phyloP scores from a whole-genome alignment of 1,140 invertebrate species.

The Atopsyche davidsoni region DNA sequence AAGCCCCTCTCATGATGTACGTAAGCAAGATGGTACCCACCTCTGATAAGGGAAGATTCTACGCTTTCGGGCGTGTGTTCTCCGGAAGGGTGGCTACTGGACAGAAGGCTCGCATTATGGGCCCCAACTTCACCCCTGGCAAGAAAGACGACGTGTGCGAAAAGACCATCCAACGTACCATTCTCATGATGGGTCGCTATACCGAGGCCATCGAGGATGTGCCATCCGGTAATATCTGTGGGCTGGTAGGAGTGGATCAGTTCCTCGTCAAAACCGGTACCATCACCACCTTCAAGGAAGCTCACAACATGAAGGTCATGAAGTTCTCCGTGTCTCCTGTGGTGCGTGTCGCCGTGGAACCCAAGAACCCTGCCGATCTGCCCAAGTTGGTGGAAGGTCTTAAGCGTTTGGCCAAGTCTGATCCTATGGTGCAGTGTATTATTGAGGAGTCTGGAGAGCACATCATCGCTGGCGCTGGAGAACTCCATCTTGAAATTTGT shows the following conservation, averaged over 20 bases:
- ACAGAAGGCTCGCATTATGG: constrained; percentile 96
- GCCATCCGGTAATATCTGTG: constrained; percentile 98
- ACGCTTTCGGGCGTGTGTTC: constrained; percentile 99
- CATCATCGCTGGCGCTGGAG: constrained; percentile 99
- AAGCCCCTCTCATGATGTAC: constrained; percentile 99
- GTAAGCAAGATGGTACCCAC: constrained; percentile 99
- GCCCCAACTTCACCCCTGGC: constrained; percentile 94
- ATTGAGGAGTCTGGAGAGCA: constrained; percentile 99
- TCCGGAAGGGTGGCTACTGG: constrained; percentile 92
- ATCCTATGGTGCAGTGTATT: constrained; percentile 99
- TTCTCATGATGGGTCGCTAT: constrained; percentile 99
- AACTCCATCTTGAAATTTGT: constrained; percentile 99
- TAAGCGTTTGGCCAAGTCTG: constrained; percentile 97
- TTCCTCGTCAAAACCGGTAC: constrained; percentile 99
- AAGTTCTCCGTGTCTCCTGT: constrained; percentile 99
- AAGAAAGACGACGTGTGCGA: constrained; percentile 99
- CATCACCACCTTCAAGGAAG: constrained; percentile 97
- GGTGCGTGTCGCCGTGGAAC: constrained; percentile 98
- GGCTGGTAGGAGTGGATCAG: constrained; percentile 99
- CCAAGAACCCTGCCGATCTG: constrained; percentile 97
- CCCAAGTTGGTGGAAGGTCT: constrained; percentile 98
- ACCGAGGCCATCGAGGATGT: constrained; percentile 99
- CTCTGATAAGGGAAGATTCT: constrained; percentile 98
- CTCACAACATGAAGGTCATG: constrained; percentile 98
- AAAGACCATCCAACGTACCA: constrained; percentile 98